Conservation (phyloP, 1,140 invertebrate genomes). For the Brachionus angularis region DNA sequence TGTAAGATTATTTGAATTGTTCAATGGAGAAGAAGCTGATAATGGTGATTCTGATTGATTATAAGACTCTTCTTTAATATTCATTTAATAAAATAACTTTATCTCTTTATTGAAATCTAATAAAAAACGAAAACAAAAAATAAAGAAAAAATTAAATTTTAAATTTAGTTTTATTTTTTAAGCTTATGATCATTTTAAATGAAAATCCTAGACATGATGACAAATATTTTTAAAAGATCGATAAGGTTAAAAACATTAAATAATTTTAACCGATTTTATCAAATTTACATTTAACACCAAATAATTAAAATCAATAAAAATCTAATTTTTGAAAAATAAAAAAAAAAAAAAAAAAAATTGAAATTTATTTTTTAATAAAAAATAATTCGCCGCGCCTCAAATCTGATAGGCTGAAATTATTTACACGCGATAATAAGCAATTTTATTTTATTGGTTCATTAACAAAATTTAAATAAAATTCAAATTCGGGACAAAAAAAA, state of each 20-base stretch:
- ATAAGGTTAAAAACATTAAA: background rate
- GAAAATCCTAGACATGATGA: background rate
- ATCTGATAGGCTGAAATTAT: no score
- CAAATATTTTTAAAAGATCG: conserved; percentile 27
- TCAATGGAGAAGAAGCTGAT: conserved; percentile 3
- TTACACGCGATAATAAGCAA: no score
- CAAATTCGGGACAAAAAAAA: no score
- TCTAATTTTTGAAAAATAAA: no score
- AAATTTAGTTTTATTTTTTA: conserved; percentile 27
- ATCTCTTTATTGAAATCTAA: background rate
- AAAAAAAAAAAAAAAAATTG: no score
- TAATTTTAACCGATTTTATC: background rate
- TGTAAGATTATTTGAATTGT: no score
- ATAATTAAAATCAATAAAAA: no score
- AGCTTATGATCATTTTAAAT: background rate
- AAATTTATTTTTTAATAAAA: no score
- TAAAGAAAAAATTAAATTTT: conserved; percentile 27
- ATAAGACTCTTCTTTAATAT: conserved; percentile 41
- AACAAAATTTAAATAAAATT: no score
- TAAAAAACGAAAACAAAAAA: background rate
- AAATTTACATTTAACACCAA: background rate
- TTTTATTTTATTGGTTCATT: no score
- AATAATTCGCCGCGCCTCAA: no score
- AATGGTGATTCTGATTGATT: background rate
- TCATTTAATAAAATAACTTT: conserved; percentile 43